Evolutionary conservation across 2,113 vertebrate species (phyloP).

Genomic region (Callipepla californica): DNA sequence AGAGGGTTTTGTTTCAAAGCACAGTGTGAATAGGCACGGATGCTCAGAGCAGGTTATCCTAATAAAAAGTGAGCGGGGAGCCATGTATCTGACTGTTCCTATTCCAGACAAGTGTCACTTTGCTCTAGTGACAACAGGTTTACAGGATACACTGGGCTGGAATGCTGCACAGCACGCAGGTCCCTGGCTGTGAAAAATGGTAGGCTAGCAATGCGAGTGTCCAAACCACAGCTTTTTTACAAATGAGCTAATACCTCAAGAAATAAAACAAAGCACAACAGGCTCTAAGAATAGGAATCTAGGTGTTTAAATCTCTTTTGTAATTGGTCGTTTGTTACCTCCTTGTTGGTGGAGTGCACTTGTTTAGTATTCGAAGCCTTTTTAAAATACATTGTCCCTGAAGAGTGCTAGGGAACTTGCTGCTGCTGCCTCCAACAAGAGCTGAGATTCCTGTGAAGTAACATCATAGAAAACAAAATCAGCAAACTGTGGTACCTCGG

Average conservation of each 20-base stretch:
- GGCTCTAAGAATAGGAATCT: not conserved
- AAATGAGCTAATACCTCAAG: not conserved
- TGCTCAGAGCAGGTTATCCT: slow-evolving; percentile 20
- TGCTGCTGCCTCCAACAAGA: not conserved
- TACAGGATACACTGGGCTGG: not conserved
- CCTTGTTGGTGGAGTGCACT: not conserved
- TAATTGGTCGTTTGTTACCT: not conserved
- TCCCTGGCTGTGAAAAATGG: not conserved
- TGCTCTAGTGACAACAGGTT: not conserved
- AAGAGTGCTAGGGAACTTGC: not conserved
- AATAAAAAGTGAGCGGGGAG: slow-evolving; percentile 25
- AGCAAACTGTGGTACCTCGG: not conserved
- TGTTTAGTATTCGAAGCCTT: not conserved
- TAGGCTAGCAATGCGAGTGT: not conserved
- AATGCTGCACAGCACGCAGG: not conserved
- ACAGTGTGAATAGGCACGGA: not conserved
- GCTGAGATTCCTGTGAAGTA: not conserved
- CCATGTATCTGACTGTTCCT: not conserved
- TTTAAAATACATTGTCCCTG: not conserved
- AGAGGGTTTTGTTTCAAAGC: not conserved
- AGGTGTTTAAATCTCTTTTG: not conserved
- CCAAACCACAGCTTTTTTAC: not conserved
- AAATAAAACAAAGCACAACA: not conserved
- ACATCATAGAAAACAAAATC: not conserved
- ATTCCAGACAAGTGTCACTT: not conserved